These are phyloP conservation scores for Nephrocerus scutellatus DNA, from an alignment of 2,888 invertebrate species.

Conservation along the genomic window DNA sequence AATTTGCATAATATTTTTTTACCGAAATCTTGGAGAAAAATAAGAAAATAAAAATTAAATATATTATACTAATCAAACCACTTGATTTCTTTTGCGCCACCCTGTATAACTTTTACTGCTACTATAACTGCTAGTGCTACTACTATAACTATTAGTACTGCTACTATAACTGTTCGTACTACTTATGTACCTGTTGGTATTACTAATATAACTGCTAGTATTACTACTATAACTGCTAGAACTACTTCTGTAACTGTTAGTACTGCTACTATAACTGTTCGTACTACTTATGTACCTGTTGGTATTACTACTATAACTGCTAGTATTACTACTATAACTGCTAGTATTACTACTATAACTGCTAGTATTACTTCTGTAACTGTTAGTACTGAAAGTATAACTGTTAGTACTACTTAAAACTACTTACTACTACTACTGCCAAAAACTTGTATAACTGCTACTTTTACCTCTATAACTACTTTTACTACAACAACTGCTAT, in stretches of 20 bases:
- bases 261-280: background rate
- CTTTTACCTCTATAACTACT: too few species aligned
- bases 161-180: too few species aligned
- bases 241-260: background rate
- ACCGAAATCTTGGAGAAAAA: background rate
- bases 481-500: slow-evolving; percentile 9
- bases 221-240: background rate
- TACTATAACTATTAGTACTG: too few species aligned
- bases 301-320: background rate
- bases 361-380: background rate
- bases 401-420: background rate
- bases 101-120: background rate
- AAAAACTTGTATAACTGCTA: background rate
- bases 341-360: too few species aligned
- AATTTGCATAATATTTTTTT: background rate
- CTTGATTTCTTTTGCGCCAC: slow-evolving; percentile 1
- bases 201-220: too few species aligned
- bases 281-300: background rate
- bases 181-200: too few species aligned
- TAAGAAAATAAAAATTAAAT: background rate
- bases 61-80: slow-evolving; percentile 1
- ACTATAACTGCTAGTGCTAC: background rate
- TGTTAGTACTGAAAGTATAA: background rate
- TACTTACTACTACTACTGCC: background rate
- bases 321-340: too few species aligned